These are phyloP conservation scores for Gonocerus acuteangulatus DNA, from an alignment of 2,888 invertebrate species.

Conservation along the genomic window DNA sequence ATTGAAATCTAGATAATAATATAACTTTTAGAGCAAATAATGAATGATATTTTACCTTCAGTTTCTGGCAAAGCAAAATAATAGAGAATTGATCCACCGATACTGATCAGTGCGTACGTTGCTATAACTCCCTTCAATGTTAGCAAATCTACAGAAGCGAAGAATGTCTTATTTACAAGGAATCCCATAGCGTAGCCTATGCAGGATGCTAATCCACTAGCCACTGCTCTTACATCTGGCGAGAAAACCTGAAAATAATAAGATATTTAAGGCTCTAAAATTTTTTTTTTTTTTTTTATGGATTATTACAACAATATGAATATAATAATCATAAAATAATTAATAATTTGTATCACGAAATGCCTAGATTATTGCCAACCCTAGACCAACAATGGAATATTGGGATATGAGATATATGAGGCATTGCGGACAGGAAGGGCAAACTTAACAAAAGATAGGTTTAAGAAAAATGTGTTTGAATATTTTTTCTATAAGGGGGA, in stretches of 20 bases:
- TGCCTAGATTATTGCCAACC: too few species aligned
- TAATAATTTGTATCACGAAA: too few species aligned
- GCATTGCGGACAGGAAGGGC: too few species aligned
- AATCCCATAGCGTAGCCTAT: conserved; percentile 69
- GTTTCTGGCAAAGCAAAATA: conserved; percentile 72
- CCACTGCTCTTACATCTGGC: conserved; percentile 58
- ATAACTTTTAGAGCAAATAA: too few species aligned
- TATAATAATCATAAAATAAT: too few species aligned
- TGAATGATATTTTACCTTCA: conserved; percentile 55
- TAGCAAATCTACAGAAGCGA: conserved; percentile 33
- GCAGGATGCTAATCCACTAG: conserved; percentile 66
- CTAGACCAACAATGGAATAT: too few species aligned
- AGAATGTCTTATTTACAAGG: conserved; percentile 60
- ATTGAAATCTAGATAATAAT: too few species aligned
- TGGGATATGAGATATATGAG: too few species aligned
- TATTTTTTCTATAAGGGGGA: too few species aligned
- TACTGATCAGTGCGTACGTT: conserved; percentile 42
- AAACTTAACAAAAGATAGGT: too few species aligned
- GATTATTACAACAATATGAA: neutral
- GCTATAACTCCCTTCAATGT: conserved; percentile 38
- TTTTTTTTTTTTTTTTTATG: too few species aligned
- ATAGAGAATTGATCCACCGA: conserved; percentile 56
- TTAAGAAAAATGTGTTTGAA: too few species aligned
- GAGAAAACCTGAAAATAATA: conserved; percentile 55
- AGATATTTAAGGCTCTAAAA: neutral